A percentile compares a stretch with the other conserved stretches of the same genome.
Conservation (phyloP, 2,797 vertebrate genomes). For the Malurus splendens region DNA sequence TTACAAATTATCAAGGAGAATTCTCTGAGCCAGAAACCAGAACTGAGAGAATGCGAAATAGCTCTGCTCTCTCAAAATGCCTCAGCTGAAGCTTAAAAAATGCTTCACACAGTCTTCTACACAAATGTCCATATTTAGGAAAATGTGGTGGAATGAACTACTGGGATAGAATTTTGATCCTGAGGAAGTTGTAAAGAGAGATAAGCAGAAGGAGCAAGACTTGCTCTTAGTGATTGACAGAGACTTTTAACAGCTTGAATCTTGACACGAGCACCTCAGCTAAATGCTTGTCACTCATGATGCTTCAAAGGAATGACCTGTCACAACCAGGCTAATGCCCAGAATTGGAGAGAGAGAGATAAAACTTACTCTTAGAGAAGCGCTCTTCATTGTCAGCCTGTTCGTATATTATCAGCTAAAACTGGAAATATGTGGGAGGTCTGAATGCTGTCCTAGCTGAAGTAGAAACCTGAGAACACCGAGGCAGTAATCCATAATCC, state of each 20-base stretch:
- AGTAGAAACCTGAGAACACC: not conserved
- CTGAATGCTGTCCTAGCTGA: not conserved
- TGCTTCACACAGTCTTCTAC: not conserved
- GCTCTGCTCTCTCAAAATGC: not conserved
- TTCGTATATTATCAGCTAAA: not conserved
- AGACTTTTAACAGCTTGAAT: conserved; percentile 44
- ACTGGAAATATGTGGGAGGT: not conserved
- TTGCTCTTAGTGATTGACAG: conserved; percentile 36
- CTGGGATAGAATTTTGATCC: not conserved
- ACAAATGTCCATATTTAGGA: not conserved
- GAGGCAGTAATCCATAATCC: not conserved
- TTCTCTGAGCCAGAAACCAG: conserved; percentile 7
- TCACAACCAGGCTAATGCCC: not conserved
- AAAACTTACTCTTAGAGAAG: not conserved
- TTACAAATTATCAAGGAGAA: conserved; percentile 16
- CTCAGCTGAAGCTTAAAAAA: not conserved
- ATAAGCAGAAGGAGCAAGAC: conserved; percentile 9
- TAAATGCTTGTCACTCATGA: not conserved
- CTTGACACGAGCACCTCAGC: not conserved
- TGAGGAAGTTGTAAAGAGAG: conserved; percentile 10
- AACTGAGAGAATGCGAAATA: conserved; percentile 10
- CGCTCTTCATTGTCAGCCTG: not conserved
- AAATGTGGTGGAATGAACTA: not conserved
- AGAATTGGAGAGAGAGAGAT: not conserved
- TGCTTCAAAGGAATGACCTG: conserved; percentile 23